These are phyloP conservation scores for Setophaga coronata DNA, from an alignment of 2,113 vertebrate species.

Conservation along the genomic window DNA sequence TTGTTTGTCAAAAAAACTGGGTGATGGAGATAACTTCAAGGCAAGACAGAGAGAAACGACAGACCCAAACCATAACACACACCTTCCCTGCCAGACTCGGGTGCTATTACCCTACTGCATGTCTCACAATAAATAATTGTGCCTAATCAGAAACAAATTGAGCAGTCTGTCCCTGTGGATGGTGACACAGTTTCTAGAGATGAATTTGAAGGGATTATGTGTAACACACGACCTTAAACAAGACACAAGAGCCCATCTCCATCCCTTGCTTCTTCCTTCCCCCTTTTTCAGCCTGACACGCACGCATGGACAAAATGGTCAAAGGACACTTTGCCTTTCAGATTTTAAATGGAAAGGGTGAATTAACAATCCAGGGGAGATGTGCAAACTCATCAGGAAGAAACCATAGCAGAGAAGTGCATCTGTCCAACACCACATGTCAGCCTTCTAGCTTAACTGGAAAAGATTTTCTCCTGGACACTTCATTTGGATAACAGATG, in stretches of 20 bases:
- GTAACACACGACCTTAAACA: neutral
- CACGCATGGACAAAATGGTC: neutral
- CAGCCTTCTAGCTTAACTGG: neutral
- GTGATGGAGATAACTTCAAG: constrained; percentile 31
- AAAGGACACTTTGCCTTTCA: neutral
- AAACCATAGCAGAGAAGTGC: neutral
- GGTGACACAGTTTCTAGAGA: neutral
- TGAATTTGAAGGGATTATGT: neutral
- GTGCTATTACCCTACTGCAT: neutral
- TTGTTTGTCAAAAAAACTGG: constrained; percentile 67
- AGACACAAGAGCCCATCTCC: neutral
- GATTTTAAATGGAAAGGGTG: neutral
- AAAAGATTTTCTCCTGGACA: neutral
- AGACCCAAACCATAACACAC: neutral
- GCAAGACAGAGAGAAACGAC: constrained; percentile 3
- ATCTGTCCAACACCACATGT: neutral
- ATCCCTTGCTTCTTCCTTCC: neutral
- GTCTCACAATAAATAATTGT: constrained; percentile 37
- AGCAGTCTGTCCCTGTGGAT: neutral
- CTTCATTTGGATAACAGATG: neutral
- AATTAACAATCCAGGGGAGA: neutral
- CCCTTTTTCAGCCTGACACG: neutral
- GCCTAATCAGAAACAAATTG: constrained; percentile 44
- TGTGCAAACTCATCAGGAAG: constrained; percentile 10
- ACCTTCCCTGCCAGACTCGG: neutral